Percentiles rank a stretch among this genome's conserved stretches.
phyloP scores from a whole-genome alignment of 1,140 invertebrate genomes.

The Hyposmocoma kahamanoa region DNA sequence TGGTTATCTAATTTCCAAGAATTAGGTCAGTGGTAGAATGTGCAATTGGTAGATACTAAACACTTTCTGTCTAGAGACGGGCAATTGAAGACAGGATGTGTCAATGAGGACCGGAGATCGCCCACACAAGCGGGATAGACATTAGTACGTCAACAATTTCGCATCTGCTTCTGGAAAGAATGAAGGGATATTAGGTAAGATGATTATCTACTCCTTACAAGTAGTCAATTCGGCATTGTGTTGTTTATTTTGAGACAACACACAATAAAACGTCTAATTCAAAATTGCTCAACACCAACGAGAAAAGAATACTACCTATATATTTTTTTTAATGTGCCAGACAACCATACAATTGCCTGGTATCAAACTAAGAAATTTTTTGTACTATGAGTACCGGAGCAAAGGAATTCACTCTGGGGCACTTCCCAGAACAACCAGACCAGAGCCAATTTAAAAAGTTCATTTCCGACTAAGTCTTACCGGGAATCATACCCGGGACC shows the following conservation, averaged over 20 bases:
- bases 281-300: background rate
- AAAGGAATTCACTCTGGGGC: too few relatives aligned
- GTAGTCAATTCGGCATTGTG: background rate
- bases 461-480: too few relatives aligned
- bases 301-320: background rate
- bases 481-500: too few relatives aligned
- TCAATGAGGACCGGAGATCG: slow-evolving; percentile 19
- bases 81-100: slow-evolving; percentile 28
- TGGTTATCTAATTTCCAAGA: slow-evolving; percentile 40
- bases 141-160: background rate
- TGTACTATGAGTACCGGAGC: too few relatives aligned
- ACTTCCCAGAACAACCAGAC: too few relatives aligned
- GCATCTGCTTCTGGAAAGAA: too few relatives aligned
- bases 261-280: background rate
- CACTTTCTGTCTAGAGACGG: slow-evolving; percentile 33
- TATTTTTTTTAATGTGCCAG: background rate
- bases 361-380: too few relatives aligned
- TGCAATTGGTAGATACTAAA: background rate
- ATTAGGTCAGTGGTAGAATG: slow-evolving; percentile 60
- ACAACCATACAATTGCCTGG: background rate
- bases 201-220: background rate
- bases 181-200: background rate
- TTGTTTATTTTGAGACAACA: background rate
- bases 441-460: too few relatives aligned
- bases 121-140: background rate